phyloP scores from a whole-genome alignment of 2,888 invertebrate species.

The Scotopteryx bipunctaria region DNA sequence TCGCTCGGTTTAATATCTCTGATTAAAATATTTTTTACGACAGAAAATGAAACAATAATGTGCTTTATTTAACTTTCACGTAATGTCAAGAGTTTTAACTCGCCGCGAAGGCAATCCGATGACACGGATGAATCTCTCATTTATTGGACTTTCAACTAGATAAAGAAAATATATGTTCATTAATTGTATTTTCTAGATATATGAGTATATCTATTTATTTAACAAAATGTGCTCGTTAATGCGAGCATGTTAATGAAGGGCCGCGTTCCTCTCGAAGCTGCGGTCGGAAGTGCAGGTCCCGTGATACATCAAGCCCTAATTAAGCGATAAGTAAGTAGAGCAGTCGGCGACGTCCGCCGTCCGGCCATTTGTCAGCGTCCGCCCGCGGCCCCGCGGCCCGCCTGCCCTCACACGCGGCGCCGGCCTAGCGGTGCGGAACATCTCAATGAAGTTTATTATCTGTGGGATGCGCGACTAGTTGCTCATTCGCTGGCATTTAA shows the following conservation, averaged over 20 bases:
- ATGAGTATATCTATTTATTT: too few relatives aligned
- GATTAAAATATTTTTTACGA: constrained; percentile 30
- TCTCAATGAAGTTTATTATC: constrained; percentile 1
- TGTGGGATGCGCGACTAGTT: too few relatives aligned
- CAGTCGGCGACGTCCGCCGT: constrained; percentile 23
- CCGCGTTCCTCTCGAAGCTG: background rate
- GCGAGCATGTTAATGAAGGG: constrained; percentile 1
- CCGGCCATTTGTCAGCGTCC: constrained; percentile 30
- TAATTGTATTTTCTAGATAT: too few relatives aligned
- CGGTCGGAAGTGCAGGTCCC: constrained; percentile 22
- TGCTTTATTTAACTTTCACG: background rate
- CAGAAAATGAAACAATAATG: constrained; percentile 24
- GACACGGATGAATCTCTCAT: too few relatives aligned
- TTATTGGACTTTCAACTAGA: too few relatives aligned
- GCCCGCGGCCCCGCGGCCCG: too few relatives aligned
- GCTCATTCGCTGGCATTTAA: too few relatives aligned
- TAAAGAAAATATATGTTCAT: too few relatives aligned
- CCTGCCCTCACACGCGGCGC: too few relatives aligned
- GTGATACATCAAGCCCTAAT: constrained; percentile 36
- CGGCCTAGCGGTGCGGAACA: background rate
- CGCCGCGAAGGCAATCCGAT: too few relatives aligned
- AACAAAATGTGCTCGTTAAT: too few relatives aligned
- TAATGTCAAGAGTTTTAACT: background rate
- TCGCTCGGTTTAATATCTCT: constrained; percentile 29
- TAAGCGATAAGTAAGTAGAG: constrained; percentile 38